Base-by-base conservation (phyloP, 2,888 invertebrate species). In the Melinaea menophilus region DNA sequence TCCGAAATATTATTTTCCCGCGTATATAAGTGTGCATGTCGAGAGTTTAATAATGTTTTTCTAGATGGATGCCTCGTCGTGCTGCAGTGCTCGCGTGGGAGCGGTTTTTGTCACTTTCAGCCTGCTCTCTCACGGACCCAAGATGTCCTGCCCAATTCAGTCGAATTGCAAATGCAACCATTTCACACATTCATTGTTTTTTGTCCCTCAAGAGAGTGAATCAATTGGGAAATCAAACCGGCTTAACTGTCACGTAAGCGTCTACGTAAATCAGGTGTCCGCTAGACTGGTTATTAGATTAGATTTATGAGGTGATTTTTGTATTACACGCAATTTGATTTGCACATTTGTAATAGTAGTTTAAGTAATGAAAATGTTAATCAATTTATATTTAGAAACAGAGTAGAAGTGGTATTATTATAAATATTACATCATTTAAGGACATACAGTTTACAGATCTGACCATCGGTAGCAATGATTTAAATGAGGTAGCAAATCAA, bases 401-500 rank as follows among this genome's bases (percentile, higher is more conserved):
- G 7, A 9, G 11, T 41, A 41, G 11, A 41, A 41, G 41, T 41
- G 41, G 41, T 41, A 9, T 41, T 41, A 41, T 37, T 37, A 37
- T 37, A 2, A 41, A 41, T 41, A 41, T 9, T 9, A 41, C 11
- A 51, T 31, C 2, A 51, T 5, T 22, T 31, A 31, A 51, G 7
- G 9, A 9, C 31, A 48, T 7, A 51, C 11, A 31, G 9, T 51
- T 9, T 31, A 22, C 22, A 51, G 22, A 31, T 51, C 31, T 51
- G 31, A n/a, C n/a, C 48, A 51, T 31, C 56, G 55, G 55, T 51
- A 48, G 48, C 63, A 59, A 62, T 67, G 73, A 81, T 82, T 82
- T 81, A 79, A 82, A 81, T 82, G 80, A 73, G 68, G 68, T 72
- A 65, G 63, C 63, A 60, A 59, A 41, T 56, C 45, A 41, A 45